Base-by-base conservation (phyloP, 2,113 vertebrate species). In the Forbesichthys agassizii region DNA sequence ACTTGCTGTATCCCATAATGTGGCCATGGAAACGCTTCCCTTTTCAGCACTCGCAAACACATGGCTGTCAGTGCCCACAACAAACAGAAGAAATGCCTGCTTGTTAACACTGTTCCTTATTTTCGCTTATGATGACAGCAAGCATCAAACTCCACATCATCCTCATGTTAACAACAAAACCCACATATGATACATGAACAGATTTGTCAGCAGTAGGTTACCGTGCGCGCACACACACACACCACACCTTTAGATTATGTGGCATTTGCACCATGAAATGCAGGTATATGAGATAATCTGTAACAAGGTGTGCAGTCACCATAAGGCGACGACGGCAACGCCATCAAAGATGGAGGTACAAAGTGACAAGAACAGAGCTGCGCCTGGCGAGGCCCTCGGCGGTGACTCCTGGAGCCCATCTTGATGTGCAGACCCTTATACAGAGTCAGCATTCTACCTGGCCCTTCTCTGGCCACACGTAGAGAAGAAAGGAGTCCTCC, bases 401-500 rank as follows among this genome's bases (percentile, higher is more conserved):
- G 57, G 86, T 74, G 68, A 87, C 80, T 71, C 86, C 78, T 57
- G 77, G 74, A 78, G 66, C 78, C 75, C 57, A 78, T 91, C 83
- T 90, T 91, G 75, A 93, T 86, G 78, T 84, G 83, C 75, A 83
- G 84, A 63, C 83, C 86, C 73, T 89, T 91, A 88, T 82, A 88
- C 48, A 87, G 82, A 71, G 88, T 87, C 81, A 82, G 82, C 13
- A 67, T 80, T 72, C 78, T 81, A 92, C 83, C 74, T 80, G 81
- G 66, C 74, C 86, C 74, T 90, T 82, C 65, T 81, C 69, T 7
- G 81, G 88, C 81, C 85, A 83, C 91, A 91, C 74, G 85, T 78
- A 70, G 83, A 90, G 89, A 86, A 92, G 78, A 92, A 92, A 92
- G 69, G 80, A 88, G 55, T 85, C 84, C 78, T 87, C 89, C 67